These are phyloP conservation scores for Gobiocypris rarus DNA, from an alignment of 2,113 vertebrate species.

Conservation along the genomic window DNA sequence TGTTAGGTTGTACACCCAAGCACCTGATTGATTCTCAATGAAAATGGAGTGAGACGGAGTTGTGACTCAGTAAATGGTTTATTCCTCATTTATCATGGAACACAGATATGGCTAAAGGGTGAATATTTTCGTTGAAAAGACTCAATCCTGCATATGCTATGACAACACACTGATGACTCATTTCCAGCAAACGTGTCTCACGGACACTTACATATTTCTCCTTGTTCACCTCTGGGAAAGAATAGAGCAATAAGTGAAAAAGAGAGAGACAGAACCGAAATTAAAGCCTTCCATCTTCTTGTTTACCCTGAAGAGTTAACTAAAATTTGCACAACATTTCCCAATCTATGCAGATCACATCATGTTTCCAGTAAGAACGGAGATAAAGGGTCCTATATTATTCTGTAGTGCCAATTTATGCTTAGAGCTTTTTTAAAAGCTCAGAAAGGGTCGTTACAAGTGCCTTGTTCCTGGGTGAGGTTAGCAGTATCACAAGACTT, in stretches of 20 bases:
- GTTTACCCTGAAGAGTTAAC: conserved; percentile 44
- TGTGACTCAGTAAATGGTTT: conserved; percentile 8
- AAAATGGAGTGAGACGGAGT: conserved; percentile 1
- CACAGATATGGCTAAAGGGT: conserved; percentile 26
- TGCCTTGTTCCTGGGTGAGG: not conserved
- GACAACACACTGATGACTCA: conserved; percentile 55
- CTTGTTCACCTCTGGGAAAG: conserved; percentile 42
- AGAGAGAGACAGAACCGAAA: conserved; percentile 41
- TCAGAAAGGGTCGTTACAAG: conserved; percentile 24
- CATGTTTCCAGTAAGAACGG: conserved; percentile 14
- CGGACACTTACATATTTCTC: conserved; percentile 51
- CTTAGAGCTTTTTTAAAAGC: conserved; percentile 32
- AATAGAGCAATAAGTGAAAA: conserved; percentile 37
- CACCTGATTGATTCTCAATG: not conserved
- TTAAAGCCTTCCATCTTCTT: conserved; percentile 53
- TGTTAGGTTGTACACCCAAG: not conserved
- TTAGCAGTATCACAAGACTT: conserved; percentile 34
- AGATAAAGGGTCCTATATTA: conserved; percentile 47
- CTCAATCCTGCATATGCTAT: conserved; percentile 45
- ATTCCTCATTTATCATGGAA: conserved; percentile 12
- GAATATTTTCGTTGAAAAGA: conserved; percentile 35
- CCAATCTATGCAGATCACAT: conserved; percentile 39
- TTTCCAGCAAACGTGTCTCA: conserved; percentile 48
- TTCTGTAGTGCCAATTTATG: conserved; percentile 47
- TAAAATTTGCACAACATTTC: conserved; percentile 49